phyloP scores from a whole-genome alignment of 2,113 vertebrate species.

The Gymnocephalus cernua region DNA sequence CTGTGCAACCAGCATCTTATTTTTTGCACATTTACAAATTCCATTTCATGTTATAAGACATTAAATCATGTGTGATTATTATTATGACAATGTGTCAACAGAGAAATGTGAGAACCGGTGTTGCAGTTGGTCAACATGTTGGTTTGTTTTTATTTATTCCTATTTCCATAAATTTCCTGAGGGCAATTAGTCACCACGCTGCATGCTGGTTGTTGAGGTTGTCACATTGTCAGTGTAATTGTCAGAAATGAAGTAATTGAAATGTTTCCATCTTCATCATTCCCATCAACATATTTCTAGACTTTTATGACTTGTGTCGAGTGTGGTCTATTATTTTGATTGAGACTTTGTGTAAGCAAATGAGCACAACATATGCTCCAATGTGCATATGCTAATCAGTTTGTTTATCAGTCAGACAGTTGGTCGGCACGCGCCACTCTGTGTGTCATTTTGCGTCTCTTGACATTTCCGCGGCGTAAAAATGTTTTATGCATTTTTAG shows the following conservation, averaged over 20 bases:
- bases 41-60: constrained; percentile 59
- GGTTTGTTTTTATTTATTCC: constrained; percentile 70
- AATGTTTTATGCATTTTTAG: constrained; percentile 87
- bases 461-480: constrained; percentile 83
- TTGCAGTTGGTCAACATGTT: constrained; percentile 68
- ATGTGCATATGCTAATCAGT: constrained; percentile 80
- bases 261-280: constrained; percentile 81
- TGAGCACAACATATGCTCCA: constrained; percentile 82
- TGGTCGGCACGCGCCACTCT: constrained; percentile 74
- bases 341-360: constrained; percentile 83
- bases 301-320: constrained; percentile 74
- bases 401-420: constrained; percentile 79
- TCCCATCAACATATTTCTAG: constrained; percentile 75
- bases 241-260: constrained; percentile 82
- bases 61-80: constrained; percentile 58
- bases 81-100: constrained; percentile 55
- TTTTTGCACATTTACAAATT: constrained; percentile 49
- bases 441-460: constrained; percentile 81
- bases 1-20: constrained; percentile 15
- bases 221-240: constrained; percentile 76
- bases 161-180: constrained; percentile 77
- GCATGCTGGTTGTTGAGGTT: constrained; percentile 63
- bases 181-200: constrained; percentile 72
- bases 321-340: constrained; percentile 79
- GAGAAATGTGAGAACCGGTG: constrained; percentile 39